Conservation (phyloP, 2,113 vertebrate genomes). For the Oxygymnocypris stewartii region DNA sequence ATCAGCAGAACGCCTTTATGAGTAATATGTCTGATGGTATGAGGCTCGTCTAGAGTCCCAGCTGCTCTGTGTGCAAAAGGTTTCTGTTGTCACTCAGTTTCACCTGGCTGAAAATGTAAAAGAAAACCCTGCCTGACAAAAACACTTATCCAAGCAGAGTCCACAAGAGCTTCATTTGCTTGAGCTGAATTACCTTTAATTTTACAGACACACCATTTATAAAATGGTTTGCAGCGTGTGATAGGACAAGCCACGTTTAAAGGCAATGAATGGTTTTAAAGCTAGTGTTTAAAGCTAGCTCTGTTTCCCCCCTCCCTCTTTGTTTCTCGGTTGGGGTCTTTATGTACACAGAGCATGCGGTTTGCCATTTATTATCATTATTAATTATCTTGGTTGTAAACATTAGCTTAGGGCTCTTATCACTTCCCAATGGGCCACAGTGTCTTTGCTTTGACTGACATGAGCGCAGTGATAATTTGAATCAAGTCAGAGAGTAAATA, state of each 20-base stretch:
- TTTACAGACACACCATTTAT: not conserved
- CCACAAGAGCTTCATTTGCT: not conserved
- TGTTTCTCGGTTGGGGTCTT: constrained; percentile 29
- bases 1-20: constrained; percentile 36
- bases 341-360: not conserved
- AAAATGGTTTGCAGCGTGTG: not conserved
- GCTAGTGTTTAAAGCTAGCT: not conserved
- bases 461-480: not conserved
- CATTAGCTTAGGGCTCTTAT: constrained; percentile 29
- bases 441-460: constrained; percentile 28
- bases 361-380: constrained; percentile 41
- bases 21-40: constrained; percentile 26
- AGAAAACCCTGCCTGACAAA: constrained; percentile 1
- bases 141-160: not conserved
- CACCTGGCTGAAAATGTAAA: constrained; percentile 28
- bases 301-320: not conserved
- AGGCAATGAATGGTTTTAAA: not conserved
- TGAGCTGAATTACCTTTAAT: not conserved
- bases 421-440: not conserved
- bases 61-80: constrained; percentile 25
- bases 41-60: constrained; percentile 4
- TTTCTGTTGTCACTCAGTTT: constrained; percentile 30
- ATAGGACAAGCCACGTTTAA: not conserved
- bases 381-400: constrained; percentile 41
- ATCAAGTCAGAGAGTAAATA: constrained; percentile 11